phyloP scores from a whole-genome alignment of 2,797 vertebrate species.

The Coranthus polyacanthus region DNA sequence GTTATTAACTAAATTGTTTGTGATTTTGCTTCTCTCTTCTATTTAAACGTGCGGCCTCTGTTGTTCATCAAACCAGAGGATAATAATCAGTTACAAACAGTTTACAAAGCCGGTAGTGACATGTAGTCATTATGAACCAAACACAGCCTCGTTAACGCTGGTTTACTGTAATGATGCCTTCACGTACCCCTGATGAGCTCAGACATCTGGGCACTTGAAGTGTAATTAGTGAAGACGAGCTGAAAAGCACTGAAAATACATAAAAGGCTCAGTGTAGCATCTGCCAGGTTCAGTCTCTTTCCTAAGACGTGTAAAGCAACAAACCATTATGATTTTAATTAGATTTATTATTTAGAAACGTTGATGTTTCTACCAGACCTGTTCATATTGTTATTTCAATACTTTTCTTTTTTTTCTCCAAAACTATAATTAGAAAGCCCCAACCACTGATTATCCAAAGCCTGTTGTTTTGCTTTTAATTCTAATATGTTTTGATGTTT shows the following conservation, averaged over 20 bases:
- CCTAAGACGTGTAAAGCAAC: neutral
- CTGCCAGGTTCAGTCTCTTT: neutral
- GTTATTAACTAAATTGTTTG: too few species aligned
- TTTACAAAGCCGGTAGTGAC: conserved; percentile 5
- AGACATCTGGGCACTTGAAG: neutral
- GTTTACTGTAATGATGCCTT: conserved; percentile 29
- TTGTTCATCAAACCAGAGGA: conserved; percentile 1
- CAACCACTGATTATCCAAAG: too few species aligned
- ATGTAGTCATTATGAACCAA: neutral
- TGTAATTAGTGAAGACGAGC: neutral
- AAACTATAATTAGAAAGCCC: too few species aligned
- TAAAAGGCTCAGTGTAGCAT: neutral
- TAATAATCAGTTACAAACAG: conserved; percentile 3
- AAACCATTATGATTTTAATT: neutral
- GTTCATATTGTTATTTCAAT: too few species aligned
- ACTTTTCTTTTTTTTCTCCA: too few species aligned
- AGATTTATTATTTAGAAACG: neutral
- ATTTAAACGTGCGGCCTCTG: neutral
- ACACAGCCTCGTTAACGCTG: conserved; percentile 8
- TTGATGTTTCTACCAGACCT: neutral
- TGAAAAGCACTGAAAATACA: neutral
- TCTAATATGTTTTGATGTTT: too few species aligned
- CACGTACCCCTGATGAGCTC: conserved; percentile 1
- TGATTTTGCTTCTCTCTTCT: too few species aligned
- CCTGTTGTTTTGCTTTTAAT: too few species aligned